Evolutionary conservation across 1,140 invertebrate genomes (phyloP).

Genomic region (Drosophila parvula): DNA sequence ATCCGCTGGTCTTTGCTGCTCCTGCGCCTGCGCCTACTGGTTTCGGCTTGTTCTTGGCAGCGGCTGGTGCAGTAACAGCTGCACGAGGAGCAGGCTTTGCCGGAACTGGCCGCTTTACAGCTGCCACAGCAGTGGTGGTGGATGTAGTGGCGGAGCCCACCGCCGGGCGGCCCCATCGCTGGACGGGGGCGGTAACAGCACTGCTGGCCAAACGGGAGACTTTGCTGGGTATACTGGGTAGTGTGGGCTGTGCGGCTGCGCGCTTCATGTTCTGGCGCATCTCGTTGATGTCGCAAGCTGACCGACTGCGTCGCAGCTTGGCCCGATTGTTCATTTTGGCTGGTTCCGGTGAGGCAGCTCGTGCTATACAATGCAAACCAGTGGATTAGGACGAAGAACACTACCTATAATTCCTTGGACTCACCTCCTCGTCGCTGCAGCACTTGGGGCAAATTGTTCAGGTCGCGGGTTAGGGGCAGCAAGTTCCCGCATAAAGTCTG

Average conservation of each 20-base stretch:
- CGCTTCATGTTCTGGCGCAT: slow-evolving; percentile 58
- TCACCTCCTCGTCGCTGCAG: slow-evolving; percentile 44
- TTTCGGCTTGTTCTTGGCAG: slow-evolving; percentile 35
- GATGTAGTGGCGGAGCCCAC: background rate
- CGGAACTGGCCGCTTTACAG: slow-evolving; percentile 18
- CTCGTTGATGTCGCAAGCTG: slow-evolving; percentile 72
- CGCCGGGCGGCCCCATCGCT: slow-evolving; percentile 6
- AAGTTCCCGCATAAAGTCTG: slow-evolving; percentile 26
- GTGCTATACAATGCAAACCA: slow-evolving; percentile 2
- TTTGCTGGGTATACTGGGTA: slow-evolving; percentile 68
- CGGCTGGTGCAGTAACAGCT: background rate
- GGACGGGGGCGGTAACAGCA: slow-evolving; percentile 10
- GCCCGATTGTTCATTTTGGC: slow-evolving; percentile 31
- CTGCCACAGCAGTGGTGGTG: background rate
- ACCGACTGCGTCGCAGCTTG: slow-evolving; percentile 74
- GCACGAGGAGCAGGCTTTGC: slow-evolving; percentile 4
- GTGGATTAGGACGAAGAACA: background rate
- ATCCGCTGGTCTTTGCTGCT: background rate
- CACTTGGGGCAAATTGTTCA: slow-evolving; percentile 60
- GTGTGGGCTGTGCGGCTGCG: slow-evolving; percentile 32
- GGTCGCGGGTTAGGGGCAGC: slow-evolving; percentile 55
- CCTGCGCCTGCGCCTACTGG: background rate
- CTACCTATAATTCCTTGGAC: background rate
- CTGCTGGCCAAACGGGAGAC: slow-evolving; percentile 34
- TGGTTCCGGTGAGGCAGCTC: slow-evolving; percentile 70